Evolutionary conservation across 2,797 vertebrate genomes (phyloP), one percentile per base, ranked within the genome.

Genomic region (Gymnodraco acuticeps): DNA sequence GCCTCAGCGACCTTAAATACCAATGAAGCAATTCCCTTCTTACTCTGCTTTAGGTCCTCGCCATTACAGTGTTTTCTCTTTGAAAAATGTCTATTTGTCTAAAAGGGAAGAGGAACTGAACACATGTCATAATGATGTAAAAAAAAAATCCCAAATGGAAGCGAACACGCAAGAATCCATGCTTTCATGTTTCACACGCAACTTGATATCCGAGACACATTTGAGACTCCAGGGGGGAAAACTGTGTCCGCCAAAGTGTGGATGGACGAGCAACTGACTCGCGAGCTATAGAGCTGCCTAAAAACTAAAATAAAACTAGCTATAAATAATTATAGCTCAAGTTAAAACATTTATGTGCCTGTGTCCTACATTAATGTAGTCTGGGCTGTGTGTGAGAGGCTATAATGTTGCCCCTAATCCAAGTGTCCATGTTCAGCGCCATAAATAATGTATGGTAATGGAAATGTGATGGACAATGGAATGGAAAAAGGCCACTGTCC

Each of bases 1-100:
- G 61, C n/a, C 20, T 54, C 38, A 23, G 42, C 50, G 73, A 70
- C 62, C 53, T 72, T 61, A 47, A 55, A 71, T 70, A 71, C 48
- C 55, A 77, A 70, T 64, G 41, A 64, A 64, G 23, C 12, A 17
- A 48, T 42, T 72, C 19, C 56, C 41, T 14, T 17, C 38, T 31
- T 20, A 56, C 5, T 33, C 23, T 16, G 47, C 12, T 64, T 70
- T n/a, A 14, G 20, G 31, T 19, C 12, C 0, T 15, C 20, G 31
- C 66, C 55, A 58, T 42, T 10, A 53, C 51, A 68, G 14, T 62
- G 53, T 41, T 31, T 69, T 55, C 23, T 14, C 46, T 12, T 20
- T 63, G 54, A 62, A 8, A 23, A 51, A 51, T 27, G 1, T 27
- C 27, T 12, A 63, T 62, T 9, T 46, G n/a, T n/a, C 23, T 15